Conservation (phyloP, 2,797 vertebrate species). For the Sebastes oblongus region DNA sequence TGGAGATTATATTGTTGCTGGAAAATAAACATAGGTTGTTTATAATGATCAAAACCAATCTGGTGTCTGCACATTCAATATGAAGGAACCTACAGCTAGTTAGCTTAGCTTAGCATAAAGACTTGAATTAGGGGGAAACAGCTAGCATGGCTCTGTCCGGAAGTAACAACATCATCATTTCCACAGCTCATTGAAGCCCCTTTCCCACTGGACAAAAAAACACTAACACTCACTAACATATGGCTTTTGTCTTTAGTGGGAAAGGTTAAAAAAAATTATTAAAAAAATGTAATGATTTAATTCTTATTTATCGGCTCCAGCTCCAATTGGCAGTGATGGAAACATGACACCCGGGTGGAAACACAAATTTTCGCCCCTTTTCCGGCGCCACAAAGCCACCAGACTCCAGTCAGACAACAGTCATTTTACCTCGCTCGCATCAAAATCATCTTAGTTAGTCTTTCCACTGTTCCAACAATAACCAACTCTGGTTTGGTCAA, state of each 20-base stretch:
- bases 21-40: background rate
- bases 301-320: too few relatives aligned
- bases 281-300: accelerated
- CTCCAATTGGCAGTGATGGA: too few relatives aligned
- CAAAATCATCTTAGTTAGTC: background rate
- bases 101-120: background rate
- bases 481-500: background rate
- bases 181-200: background rate
- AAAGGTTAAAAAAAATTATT: background rate
- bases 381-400: too few relatives aligned
- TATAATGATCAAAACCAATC: background rate
- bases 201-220: background rate
- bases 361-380: too few relatives aligned
- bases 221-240: background rate
- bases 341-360: too few relatives aligned
- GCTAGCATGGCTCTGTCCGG: background rate
- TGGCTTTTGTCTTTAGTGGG: background rate
- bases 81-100: background rate
- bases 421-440: too few relatives aligned
- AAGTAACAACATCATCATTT: background rate
- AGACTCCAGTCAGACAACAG: too few relatives aligned
- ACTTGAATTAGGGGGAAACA: background rate
- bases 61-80: accelerated
- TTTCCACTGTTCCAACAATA: background rate
- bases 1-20: background rate